Conservation (phyloP, 2,113 vertebrate species). For the Brachirus orientalis region DNA sequence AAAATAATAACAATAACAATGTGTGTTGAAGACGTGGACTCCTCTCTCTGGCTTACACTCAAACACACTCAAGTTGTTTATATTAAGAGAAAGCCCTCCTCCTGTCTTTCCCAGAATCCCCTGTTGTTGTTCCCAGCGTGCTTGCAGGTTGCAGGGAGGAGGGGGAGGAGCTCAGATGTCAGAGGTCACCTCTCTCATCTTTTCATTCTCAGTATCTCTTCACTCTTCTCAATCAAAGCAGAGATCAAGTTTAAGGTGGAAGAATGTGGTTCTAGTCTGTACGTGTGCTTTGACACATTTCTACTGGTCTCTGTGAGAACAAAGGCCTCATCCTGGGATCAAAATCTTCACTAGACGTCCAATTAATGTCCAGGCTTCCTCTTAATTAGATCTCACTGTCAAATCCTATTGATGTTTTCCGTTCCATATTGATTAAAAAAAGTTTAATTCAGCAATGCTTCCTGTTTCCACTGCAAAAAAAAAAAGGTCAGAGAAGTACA, state of each 20-base stretch:
- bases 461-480: background rate
- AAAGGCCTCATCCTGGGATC: background rate
- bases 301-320: background rate
- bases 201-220: background rate
- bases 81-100: constrained; percentile 54
- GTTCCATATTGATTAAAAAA: background rate
- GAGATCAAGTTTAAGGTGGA: constrained; percentile 1
- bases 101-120: constrained; percentile 68
- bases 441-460: background rate
- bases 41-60: constrained; percentile 29
- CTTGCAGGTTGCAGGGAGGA: constrained; percentile 48
- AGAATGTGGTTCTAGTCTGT: background rate
- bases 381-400: background rate
- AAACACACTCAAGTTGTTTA: constrained; percentile 69
- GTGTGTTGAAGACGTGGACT: constrained; percentile 1
- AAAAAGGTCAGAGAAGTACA: background rate
- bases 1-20: background rate
- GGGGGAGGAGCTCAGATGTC: constrained; percentile 44
- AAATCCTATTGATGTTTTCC: background rate
- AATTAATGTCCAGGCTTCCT: background rate
- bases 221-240: constrained; percentile 5
- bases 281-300: constrained; percentile 27
- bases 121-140: constrained; percentile 70
- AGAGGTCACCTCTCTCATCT: constrained; percentile 47
- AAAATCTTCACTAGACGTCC: constrained; percentile 4